Evolutionary conservation across 2,888 invertebrate species (phyloP).

Genomic region (Xestia sexstrigata): DNA sequence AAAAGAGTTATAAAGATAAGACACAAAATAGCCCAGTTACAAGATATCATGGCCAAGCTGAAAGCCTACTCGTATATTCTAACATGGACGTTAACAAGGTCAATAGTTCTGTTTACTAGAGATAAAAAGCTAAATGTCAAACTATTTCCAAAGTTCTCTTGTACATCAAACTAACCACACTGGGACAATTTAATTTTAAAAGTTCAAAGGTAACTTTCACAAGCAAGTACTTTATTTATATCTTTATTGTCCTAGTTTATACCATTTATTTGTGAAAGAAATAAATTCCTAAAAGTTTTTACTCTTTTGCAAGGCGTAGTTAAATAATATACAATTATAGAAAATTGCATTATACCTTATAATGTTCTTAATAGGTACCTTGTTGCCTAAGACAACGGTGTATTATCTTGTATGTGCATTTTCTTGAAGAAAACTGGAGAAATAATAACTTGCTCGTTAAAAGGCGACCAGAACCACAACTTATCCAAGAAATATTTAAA

Average conservation of each 20-base stretch:
- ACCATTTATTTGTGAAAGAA: not conserved
- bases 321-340: not conserved
- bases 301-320: not conserved
- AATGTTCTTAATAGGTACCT: not conserved
- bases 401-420: not conserved
- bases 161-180: slow-evolving; percentile 12
- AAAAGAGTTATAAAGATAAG: slow-evolving; percentile 7
- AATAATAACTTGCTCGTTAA: not conserved
- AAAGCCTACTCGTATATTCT: not conserved
- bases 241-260: not conserved
- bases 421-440: not conserved
- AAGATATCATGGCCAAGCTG: not conserved
- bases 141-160: slow-evolving; percentile 21
- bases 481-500: not conserved
- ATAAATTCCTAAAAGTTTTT: not conserved
- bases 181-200: slow-evolving; percentile 11
- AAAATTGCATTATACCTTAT: not conserved
- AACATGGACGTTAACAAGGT: slow-evolving; percentile 10
- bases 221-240: not conserved
- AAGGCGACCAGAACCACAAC: not conserved
- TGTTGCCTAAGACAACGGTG: not conserved
- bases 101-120: slow-evolving; percentile 31
- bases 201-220: slow-evolving; percentile 16
- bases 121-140: slow-evolving; percentile 16
- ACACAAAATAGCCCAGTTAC: not conserved